phyloP scores from a whole-genome alignment of 2,113 vertebrate genomes.

The Carassius gibelio region DNA sequence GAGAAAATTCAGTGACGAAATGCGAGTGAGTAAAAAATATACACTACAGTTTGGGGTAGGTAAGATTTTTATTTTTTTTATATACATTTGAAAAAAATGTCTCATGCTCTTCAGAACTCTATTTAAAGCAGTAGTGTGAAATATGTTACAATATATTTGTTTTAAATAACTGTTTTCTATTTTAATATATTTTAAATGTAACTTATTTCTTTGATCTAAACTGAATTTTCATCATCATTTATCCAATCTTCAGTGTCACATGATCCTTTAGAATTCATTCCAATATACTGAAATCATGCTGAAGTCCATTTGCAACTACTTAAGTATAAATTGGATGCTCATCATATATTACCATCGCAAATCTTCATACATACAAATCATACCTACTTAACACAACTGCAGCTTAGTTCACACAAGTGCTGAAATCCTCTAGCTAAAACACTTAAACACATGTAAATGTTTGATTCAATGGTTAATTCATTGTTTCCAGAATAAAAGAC shows the following conservation, averaged over 20 bases:
- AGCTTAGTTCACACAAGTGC: neutral
- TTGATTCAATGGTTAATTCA: slow-evolving; percentile 20
- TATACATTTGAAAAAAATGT: neutral
- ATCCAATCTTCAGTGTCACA: too few relatives aligned
- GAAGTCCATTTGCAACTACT: too few relatives aligned
- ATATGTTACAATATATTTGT: neutral
- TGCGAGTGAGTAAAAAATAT: neutral
- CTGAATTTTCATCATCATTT: too few relatives aligned
- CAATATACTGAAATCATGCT: too few relatives aligned
- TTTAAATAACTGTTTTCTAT: neutral
- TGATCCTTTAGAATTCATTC: too few relatives aligned
- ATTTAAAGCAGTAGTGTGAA: neutral
- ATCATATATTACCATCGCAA: neutral
- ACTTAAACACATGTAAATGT: neutral
- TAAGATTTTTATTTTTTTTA: neutral
- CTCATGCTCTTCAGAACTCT: neutral
- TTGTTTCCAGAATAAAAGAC: neutral
- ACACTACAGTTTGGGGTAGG: neutral
- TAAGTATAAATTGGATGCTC: too few relatives aligned
- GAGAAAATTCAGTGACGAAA: slow-evolving; percentile 4
- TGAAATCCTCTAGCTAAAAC: neutral
- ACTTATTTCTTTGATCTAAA: neutral
- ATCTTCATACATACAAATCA: neutral
- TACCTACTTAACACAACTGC: neutral
- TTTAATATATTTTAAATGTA: neutral